Percentiles rank a stretch among this genome's conserved stretches.
phyloP scores from a whole-genome alignment of 2,113 vertebrate genomes.

The Labeo catla region DNA sequence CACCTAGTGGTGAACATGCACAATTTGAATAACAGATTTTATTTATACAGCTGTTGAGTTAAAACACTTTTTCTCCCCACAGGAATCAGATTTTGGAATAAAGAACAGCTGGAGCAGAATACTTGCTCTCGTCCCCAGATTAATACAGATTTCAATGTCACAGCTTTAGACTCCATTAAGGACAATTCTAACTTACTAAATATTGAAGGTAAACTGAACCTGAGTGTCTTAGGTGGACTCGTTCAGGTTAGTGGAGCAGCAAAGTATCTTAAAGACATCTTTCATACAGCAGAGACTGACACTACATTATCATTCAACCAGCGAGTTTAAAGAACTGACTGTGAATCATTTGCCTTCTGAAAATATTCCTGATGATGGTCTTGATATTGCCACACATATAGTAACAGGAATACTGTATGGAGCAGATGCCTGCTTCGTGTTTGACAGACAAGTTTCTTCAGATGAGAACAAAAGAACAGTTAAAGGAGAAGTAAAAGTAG shows the following conservation, averaged over 20 bases:
- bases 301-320: conserved; percentile 33
- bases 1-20: too few relatives aligned
- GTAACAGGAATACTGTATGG: conserved; percentile 48
- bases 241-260: conserved; percentile 4
- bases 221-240: conserved; percentile 35
- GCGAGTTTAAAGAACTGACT: background rate
- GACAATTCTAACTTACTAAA: conserved; percentile 36
- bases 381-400: conserved; percentile 34
- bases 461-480: background rate
- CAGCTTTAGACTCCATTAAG: background rate
- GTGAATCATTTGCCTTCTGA: background rate
- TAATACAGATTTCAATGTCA: background rate
- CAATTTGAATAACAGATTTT: background rate
- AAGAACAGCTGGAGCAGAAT: conserved; percentile 20
- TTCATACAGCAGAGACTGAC: conserved; percentile 25
- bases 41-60: background rate
- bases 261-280: conserved; percentile 40
- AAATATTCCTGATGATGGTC: background rate
- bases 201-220: conserved; percentile 16
- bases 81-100: conserved; percentile 38
- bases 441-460: background rate
- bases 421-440: conserved; percentile 49
- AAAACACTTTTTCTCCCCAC: background rate
- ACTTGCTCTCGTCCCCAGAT: background rate
- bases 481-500: conserved; percentile 21